phyloP scores from a whole-genome alignment of 1,140 invertebrate genomes.

The Lanistes nyassanus region DNA sequence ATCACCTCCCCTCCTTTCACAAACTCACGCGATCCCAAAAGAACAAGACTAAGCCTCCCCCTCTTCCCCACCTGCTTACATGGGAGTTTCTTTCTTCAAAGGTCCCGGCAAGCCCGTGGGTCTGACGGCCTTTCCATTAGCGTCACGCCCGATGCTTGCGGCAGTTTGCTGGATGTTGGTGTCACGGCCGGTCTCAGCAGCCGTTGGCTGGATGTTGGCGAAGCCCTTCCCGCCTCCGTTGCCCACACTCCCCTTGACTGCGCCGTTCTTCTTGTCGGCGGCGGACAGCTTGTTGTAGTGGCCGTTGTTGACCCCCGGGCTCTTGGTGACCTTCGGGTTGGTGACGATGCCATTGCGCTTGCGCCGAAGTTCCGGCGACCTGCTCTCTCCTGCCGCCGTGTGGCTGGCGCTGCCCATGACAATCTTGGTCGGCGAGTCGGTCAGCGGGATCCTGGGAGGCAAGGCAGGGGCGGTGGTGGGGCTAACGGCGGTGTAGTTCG shows the following conservation, averaged over 20 bases:
- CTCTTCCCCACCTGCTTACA: constrained; percentile 52
- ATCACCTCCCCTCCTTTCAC: too few species aligned
- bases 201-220: constrained; percentile 5
- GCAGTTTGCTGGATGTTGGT: neutral
- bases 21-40: too few species aligned
- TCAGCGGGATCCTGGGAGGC: constrained; percentile 40
- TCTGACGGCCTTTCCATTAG: constrained; percentile 67
- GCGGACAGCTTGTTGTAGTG: constrained; percentile 70
- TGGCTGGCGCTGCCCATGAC: constrained; percentile 54
- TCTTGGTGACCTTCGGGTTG: constrained; percentile 81
- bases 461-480: constrained; percentile 24
- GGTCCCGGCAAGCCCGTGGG: constrained; percentile 74
- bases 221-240: constrained; percentile 18
- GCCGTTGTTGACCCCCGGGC: constrained; percentile 32
- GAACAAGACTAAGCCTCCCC: too few species aligned
- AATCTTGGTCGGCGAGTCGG: constrained; percentile 47
- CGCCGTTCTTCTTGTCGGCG: constrained; percentile 32
- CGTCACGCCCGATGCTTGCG: constrained; percentile 37
- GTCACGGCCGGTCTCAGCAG: neutral
- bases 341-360: constrained; percentile 88
- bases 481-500: constrained; percentile 3
- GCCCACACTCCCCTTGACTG: constrained; percentile 36
- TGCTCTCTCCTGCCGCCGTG: constrained; percentile 30
- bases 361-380: constrained; percentile 65
- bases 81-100: constrained; percentile 79